Base-by-base conservation (phyloP, 2,113 vertebrate species). In the Deroptyus accipitrinus region DNA sequence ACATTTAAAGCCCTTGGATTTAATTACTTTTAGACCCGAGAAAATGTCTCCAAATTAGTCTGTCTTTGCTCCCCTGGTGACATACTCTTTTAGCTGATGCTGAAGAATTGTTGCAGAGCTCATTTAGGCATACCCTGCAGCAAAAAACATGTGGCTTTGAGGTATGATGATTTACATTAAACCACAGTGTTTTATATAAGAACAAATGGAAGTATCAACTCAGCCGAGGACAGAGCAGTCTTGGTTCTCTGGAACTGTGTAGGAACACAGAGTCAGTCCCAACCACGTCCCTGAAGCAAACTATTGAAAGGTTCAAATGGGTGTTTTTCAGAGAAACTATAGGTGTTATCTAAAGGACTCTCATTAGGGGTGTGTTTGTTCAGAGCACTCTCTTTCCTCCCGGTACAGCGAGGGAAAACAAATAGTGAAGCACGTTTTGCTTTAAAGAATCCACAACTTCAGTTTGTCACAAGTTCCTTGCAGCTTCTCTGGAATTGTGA, bases 161-260 rank as follows among this genome's bases (percentile, higher is more conserved):
- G 24, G 20, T 70, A 13, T 5, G 24, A 30, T 18, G 3, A n/a
- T 83, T 75, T 76, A 63, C 10, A 31, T 82, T 33, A 75, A 75
- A 67, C 17, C 19, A 16, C 0, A 1, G 19, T 39, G 13, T 3
- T 62, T 75, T 79, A 35, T 1, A 0, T 33, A 44, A 67, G 39
- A 85, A 49, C 6, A 77, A 64, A 74, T 19, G 23, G 33, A 67
- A 82, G 4, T 30, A 28, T 82, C 23, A 9, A 41, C 42, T 46
- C 14, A 49, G 41, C 3, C 0, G 0, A 48, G 31, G 18, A 25
- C 37, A 37, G 41, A 55, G 39, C 30, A 86, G 17, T 42, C 48
- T 4, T 31, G 16, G 12, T 46, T 75, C 51, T 52, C n/a, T 67
- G 31, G 15, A 41, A 12, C 25, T 8, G 17, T 57, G 35, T 55